Base-by-base conservation (phyloP, 1,140 invertebrate species). In the Adoxophyes honmai region DNA sequence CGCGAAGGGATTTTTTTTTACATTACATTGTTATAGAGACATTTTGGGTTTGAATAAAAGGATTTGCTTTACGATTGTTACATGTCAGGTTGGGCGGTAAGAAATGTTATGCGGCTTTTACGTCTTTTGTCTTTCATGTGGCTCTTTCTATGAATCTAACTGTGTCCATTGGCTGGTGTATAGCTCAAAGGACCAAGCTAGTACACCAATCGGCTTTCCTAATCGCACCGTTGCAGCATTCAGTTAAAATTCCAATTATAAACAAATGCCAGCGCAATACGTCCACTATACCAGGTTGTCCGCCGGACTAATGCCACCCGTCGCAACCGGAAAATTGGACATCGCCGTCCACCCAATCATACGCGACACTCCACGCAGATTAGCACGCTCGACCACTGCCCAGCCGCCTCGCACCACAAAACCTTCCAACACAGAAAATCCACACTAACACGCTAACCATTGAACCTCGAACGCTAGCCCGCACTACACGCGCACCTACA, bases 281-380 rank as follows among this genome's bases (percentile, higher is more conserved):
- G 68, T 68, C 59, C 68, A 66, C 66, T 65, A 69, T 70, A 63
- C 72, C 38, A 54, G 64, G 70, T 77, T 78, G 78, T 80, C 75
- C 75, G 73, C 66, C 65, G 68, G 74, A 77, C 75, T 81, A 82
- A 82, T 81, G 73, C 71, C 70, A 57, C 57, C 70, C 62, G 75
- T 73, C 73, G 77, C 74, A 52, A 78, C 81, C 81, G 85, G 85
- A 88, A 88, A 88, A 88, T 88, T 88, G 85, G 78, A 88, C 79
- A 81, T 71, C 76, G 70, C 60, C 72, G 79, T 79, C 77, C 79
- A 80, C 67, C 81, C 85, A 88, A 88, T 88, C 85, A 88, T 74
- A 85, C 75, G 81, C 81, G 81, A 83, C 81, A 83, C 80, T 82
- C 85, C 67, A 79, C 78, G 79, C 80, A 83, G 81, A 88, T 88